These are phyloP conservation scores for Carduelis carduelis DNA, from an alignment of 2,797 vertebrate genomes.

Conservation along the genomic window DNA sequence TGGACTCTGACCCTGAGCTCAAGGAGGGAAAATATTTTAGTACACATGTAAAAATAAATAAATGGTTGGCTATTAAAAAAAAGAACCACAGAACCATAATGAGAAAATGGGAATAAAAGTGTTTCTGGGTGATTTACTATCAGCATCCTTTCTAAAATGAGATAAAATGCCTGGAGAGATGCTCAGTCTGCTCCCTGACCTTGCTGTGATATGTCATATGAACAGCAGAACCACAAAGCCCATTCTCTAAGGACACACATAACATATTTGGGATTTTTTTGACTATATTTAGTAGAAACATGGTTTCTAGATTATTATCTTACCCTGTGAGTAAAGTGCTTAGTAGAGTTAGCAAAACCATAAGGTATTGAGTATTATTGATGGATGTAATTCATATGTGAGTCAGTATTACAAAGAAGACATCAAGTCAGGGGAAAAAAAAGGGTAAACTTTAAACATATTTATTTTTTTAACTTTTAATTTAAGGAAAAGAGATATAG, in stretches of 20 bases:
- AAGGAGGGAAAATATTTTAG: slow-evolving; percentile 17
- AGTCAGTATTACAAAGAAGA: not conserved
- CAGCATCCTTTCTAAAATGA: slow-evolving; percentile 26
- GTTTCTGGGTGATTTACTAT: slow-evolving; percentile 46
- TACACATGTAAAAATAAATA: not conserved
- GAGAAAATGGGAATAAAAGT: slow-evolving; percentile 3
- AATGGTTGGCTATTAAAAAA: slow-evolving; percentile 22
- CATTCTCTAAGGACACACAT: slow-evolving; percentile 60
- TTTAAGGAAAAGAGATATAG: not conserved
- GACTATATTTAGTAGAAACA: slow-evolving; percentile 59
- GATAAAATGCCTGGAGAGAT: slow-evolving; percentile 57
- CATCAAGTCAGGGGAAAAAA: not conserved
- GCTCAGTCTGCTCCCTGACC: slow-evolving; percentile 57
- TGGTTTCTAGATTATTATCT: slow-evolving; percentile 64
- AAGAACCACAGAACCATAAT: not conserved
- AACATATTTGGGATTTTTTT: slow-evolving; percentile 78
- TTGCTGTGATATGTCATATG: slow-evolving; percentile 58
- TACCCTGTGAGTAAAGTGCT: slow-evolving; percentile 16
- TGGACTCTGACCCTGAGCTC: not conserved
- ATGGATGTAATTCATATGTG: not conserved
- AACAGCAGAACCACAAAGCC: slow-evolving; percentile 61
- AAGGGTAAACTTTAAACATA: not conserved
- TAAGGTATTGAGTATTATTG: not conserved
- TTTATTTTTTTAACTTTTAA: not conserved
- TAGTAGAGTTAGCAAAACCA: not conserved